A percentile compares a stretch with the other conserved stretches of the same genome.
Evolutionary conservation across 1,140 invertebrate species (phyloP).

Genomic region (Papilio aristodemus): DNA sequence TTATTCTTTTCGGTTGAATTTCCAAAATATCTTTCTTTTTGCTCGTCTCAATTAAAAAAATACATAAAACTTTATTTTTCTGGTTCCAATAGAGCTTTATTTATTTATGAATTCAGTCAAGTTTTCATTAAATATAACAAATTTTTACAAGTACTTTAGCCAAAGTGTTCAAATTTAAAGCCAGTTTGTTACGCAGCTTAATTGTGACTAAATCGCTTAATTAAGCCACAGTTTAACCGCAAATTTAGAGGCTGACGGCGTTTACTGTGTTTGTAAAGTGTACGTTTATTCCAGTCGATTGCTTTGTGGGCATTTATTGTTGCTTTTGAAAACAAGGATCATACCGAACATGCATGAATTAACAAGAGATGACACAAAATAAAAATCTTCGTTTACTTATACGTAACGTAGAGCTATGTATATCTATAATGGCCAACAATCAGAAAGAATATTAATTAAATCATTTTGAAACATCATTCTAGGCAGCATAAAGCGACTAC

Average conservation of each 20-base stretch:
- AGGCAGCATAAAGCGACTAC: constrained; percentile 2
- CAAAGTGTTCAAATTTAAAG: not conserved
- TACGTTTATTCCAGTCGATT: not conserved
- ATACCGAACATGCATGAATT: no score
- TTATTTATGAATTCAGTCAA: no score
- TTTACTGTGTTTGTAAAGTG: constrained; percentile 4
- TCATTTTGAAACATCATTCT: constrained; percentile 7
- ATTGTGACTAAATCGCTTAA: constrained; percentile 8
- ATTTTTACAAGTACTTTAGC: not conserved
- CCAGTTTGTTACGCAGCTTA: not conserved
- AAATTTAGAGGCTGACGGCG: constrained; percentile 6
- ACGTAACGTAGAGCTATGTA: no score
- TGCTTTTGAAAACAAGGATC: not conserved
- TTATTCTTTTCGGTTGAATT: no score
- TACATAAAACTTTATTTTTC: no score
- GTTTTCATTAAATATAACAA: no score
- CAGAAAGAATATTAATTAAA: not conserved
- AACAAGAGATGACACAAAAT: no score
- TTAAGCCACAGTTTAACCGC: constrained; percentile 16
- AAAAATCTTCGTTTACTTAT: no score
- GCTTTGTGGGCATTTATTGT: not conserved
- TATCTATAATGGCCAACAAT: no score
- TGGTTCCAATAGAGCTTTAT: no score
- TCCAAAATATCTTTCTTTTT: no score
- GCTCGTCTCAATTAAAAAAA: no score